These are phyloP conservation scores for Lasioglossum calceatum DNA, from an alignment of 2,888 invertebrate species.

Conservation along the genomic window DNA sequence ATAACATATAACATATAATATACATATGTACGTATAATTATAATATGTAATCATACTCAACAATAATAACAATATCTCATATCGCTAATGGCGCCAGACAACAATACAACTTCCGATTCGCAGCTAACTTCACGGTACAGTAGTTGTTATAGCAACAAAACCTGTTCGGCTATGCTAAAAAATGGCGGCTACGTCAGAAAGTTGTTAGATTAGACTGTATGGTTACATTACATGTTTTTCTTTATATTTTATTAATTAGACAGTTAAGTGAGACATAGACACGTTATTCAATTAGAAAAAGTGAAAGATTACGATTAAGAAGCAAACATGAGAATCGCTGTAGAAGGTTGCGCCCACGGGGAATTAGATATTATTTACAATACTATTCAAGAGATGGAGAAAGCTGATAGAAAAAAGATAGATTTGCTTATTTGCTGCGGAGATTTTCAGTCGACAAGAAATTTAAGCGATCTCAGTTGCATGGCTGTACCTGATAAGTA, in stretches of 20 bases:
- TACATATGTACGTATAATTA: too few relatives aligned
- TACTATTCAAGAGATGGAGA: slow-evolving; percentile 91
- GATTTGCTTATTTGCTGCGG: slow-evolving; percentile 98
- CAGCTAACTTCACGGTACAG: slow-evolving; percentile 1
- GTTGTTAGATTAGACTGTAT: slow-evolving; percentile 22
- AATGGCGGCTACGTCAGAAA: slow-evolving; percentile 7
- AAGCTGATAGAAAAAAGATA: slow-evolving; percentile 90
- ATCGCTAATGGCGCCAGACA: not conserved
- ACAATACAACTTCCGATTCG: not conserved
- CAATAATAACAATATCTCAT: too few relatives aligned
- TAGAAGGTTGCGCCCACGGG: slow-evolving; percentile 99
- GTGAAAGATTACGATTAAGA: not conserved
- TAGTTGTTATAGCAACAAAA: slow-evolving; percentile 27
- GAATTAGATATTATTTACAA: slow-evolving; percentile 98
- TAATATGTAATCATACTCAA: too few relatives aligned
- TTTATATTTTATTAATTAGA: slow-evolving; percentile 5
- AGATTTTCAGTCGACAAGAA: slow-evolving; percentile 98
- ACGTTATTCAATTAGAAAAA: not conserved
- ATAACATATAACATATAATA: too few relatives aligned
- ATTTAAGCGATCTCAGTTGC: slow-evolving; percentile 93
- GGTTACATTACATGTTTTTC: slow-evolving; percentile 3
- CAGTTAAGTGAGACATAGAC: not conserved
- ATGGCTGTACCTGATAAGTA: slow-evolving; percentile 99
- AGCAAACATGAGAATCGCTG: slow-evolving; percentile 93
- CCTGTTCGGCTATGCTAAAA: not conserved